Conservation (phyloP, 2,113 vertebrate genomes). For the Indicator indicator region DNA sequence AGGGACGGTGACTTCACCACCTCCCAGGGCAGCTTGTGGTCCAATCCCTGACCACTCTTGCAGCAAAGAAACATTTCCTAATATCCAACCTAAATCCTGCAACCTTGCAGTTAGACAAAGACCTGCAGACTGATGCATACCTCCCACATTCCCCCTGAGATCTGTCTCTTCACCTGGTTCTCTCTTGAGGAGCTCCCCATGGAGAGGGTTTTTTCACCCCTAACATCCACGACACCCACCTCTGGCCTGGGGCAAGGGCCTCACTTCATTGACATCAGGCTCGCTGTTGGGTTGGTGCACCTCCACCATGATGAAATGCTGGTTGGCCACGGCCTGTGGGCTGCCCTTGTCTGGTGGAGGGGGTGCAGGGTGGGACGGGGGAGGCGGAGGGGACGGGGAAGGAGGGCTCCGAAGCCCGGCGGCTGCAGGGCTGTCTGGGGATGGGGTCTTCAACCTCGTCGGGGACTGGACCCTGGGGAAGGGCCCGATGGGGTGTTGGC, state of each 20-base stretch:
- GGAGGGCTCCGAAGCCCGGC: slow-evolving; percentile 23
- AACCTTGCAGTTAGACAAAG: not conserved
- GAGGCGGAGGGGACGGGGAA: slow-evolving; percentile 1
- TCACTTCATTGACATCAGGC: slow-evolving; percentile 94
- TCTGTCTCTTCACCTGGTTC: not conserved
- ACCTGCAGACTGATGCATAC: not conserved
- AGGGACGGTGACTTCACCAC: too few relatives aligned
- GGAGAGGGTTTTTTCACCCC: not conserved
- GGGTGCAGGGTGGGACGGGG: slow-evolving; percentile 21
- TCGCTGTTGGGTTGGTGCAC: slow-evolving; percentile 93
- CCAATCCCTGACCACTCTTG: too few relatives aligned
- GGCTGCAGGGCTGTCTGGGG: not conserved
- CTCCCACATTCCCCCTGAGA: not conserved
- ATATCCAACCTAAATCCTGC: not conserved
- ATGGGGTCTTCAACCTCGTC: slow-evolving; percentile 60
- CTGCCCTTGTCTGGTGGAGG: slow-evolving; percentile 67
- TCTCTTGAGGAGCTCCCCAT: not conserved
- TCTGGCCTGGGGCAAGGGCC: slow-evolving; percentile 90
- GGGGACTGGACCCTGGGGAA: slow-evolving; percentile 95
- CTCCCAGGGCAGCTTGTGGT: too few relatives aligned
- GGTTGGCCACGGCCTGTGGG: slow-evolving; percentile 70
- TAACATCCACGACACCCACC: slow-evolving; percentile 69
- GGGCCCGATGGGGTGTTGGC: slow-evolving; percentile 85
- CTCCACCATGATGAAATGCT: slow-evolving; percentile 94
- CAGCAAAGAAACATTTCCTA: too few relatives aligned